Evolutionary conservation across 2,113 vertebrate genomes (phyloP).

Genomic region (Eublepharis macularius): DNA sequence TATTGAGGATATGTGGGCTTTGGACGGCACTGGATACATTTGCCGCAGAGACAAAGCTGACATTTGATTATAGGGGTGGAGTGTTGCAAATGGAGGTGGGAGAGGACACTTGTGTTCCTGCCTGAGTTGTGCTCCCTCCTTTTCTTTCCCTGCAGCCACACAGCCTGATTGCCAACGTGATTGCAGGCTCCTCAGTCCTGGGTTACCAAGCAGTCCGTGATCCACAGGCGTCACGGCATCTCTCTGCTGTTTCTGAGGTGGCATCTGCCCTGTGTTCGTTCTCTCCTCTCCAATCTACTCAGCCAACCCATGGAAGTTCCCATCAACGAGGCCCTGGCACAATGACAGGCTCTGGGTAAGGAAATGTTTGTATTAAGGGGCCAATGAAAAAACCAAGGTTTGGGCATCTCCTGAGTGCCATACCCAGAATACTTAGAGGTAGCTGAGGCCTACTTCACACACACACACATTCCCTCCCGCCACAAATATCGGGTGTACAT

Average conservation of each 20-base stretch:
- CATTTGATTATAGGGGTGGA: background rate
- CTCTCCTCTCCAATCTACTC: constrained; percentile 85
- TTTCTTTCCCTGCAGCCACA: constrained; percentile 80
- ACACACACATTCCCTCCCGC: background rate
- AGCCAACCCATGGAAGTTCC: constrained; percentile 76
- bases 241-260: constrained; percentile 75
- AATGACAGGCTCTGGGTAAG: constrained; percentile 90
- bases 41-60: background rate
- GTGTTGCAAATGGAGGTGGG: background rate
- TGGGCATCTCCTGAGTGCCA: background rate
- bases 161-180: constrained; percentile 91
- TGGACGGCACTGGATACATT: background rate
- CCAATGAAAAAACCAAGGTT: background rate
- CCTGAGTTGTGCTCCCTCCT: background rate
- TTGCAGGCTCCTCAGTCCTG: constrained; percentile 83
- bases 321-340: constrained; percentile 69
- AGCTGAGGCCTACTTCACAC: background rate
- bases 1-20: background rate
- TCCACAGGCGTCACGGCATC: constrained; percentile 79
- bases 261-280: constrained; percentile 90
- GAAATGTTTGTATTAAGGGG: background rate
- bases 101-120: background rate
- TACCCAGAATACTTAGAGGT: background rate
- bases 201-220: constrained; percentile 84
- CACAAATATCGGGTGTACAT: background rate